Evolutionary conservation across 2,797 vertebrate genomes (phyloP).

Genomic region (Lacerta viridis): DNA sequence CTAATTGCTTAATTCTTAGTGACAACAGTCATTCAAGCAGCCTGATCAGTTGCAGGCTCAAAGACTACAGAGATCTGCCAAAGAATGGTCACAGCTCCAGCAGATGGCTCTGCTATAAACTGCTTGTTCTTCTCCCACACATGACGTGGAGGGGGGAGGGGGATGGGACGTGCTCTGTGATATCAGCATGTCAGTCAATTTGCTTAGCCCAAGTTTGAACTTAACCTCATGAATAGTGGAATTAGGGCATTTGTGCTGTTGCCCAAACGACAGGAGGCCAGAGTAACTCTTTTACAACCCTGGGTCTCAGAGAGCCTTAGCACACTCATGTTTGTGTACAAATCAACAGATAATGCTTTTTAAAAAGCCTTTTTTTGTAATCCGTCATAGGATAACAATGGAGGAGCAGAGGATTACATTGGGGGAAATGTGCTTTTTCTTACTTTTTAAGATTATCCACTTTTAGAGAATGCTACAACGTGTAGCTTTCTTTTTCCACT

Average conservation of each 20-base stretch:
- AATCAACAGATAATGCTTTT: background rate
- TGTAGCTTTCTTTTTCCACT: background rate
- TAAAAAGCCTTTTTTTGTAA: background rate
- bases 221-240: background rate
- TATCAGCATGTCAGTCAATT: constrained; percentile 28
- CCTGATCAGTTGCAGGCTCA: background rate
- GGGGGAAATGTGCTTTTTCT: constrained; percentile 22
- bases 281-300: background rate
- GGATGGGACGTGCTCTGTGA: background rate
- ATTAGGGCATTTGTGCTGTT: fast-evolving
- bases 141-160: background rate
- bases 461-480: background rate
- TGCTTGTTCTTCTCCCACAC: background rate
- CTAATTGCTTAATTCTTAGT: constrained; percentile 36
- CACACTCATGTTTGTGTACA: background rate
- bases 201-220: constrained; percentile 26
- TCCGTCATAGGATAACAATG: background rate
- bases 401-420: background rate
- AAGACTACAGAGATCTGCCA: background rate
- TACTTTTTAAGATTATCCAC: background rate
- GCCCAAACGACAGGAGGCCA: background rate
- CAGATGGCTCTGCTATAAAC: background rate
- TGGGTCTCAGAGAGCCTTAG: background rate
- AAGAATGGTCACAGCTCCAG: background rate
- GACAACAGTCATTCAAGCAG: constrained; percentile 15